Evolutionary conservation across 2,888 invertebrate genomes (phyloP).

Genomic region (Spilosoma lubricipeda): DNA sequence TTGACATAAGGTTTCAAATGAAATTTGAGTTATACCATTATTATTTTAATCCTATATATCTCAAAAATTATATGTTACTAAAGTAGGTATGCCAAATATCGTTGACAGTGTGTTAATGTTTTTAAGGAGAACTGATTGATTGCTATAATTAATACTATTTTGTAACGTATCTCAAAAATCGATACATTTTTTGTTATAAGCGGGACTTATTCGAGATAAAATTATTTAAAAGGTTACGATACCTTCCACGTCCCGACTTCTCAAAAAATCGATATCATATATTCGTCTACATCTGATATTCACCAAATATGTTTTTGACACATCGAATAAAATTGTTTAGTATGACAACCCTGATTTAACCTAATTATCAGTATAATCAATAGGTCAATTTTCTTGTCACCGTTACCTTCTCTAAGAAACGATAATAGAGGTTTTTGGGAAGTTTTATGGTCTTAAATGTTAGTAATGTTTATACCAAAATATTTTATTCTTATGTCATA

Average conservation of each 20-base stretch:
- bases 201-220: no score
- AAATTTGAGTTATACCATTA: background rate
- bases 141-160: background rate
- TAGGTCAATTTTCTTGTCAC: conserved; percentile 23
- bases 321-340: background rate
- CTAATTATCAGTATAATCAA: conserved; percentile 15
- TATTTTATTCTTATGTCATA: conserved; percentile 4
- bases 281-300: background rate
- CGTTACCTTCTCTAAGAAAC: conserved; percentile 7
- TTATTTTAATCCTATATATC: no score
- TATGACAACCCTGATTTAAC: conserved; percentile 1
- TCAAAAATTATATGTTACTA: background rate
- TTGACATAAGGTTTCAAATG: no score
- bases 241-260: no score
- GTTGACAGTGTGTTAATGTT: background rate
- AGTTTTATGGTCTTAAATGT: conserved; percentile 14
- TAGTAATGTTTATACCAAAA: conserved; percentile 17
- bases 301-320: background rate
- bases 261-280: no score
- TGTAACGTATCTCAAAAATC: background rate
- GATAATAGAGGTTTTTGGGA: background rate
- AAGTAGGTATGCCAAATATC: no score
- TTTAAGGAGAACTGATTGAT: background rate
- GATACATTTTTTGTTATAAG: no score
- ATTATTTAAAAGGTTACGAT: no score